Evolutionary conservation across 2,113 vertebrate species (phyloP), one percentile per base, ranked within the genome.

Genomic region (Eudyptes chrysolophus): DNA sequence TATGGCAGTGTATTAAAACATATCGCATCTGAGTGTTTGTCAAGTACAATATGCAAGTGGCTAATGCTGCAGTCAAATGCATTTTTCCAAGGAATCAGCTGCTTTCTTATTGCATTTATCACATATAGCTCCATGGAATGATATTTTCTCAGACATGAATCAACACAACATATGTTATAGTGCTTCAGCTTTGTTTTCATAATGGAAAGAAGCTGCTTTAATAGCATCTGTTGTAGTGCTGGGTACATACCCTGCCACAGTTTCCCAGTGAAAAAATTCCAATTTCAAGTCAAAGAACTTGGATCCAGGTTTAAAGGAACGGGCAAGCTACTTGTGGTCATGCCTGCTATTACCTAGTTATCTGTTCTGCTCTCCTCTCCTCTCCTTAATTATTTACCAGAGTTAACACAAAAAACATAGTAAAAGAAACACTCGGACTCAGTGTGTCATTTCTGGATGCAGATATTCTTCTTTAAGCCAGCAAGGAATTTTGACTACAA

Each of bases 161-260:
- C 94, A 96, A 94, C 83, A 82, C 62, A 94, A 90, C 95, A 97
- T 95, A 97, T 96, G 97, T 75, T 96, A 79, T 48, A 96, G 68
- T 89, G 61, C 85, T 94, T 94, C 87, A 84, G 77, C 44, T 96
- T 96, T 87, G 79, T 93, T 93, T 95, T 84, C 87, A 66, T 92
- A 94, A 97, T 97, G 95, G 87, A 94, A 97, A 90, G 88, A 95
- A 96, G 54, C 40, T 96, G 88, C 65, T 95, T 92, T 92, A 91
- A 87, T 97, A 94, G 64, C 96, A 94, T 87, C 93, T 96, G 92
- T 87, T 95, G 32, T 57, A 94, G 80, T 78, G 66, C 61, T 83
- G 70, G 74, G 62, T 92, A 92, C 3, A 0, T 79, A 80, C 64
- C 65, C 55, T 96, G 65, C 34, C 55, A 82, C 14, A 48, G 32